A percentile compares a stretch with the other conserved stretches of the same genome.
Evolutionary conservation across 2,888 invertebrate genomes (phyloP).

Genomic region (Nebria salina): DNA sequence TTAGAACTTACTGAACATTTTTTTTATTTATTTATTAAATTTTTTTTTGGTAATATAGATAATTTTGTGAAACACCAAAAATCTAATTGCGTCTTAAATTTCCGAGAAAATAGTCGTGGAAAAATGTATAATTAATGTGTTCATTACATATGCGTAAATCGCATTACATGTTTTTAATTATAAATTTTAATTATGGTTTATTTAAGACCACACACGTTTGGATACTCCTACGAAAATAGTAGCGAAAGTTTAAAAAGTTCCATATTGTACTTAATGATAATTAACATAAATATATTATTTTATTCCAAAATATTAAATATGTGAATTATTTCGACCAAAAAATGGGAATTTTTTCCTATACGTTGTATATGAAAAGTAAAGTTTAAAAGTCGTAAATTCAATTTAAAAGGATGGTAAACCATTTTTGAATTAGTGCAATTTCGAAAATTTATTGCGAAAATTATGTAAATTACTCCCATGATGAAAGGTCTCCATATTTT

Average conservation of each 20-base stretch:
- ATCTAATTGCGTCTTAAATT: no score
- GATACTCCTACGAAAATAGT: neutral
- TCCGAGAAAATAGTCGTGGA: no score
- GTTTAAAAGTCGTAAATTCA: no score
- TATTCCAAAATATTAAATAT: no score
- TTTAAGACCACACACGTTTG: neutral
- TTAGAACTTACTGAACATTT: neutral
- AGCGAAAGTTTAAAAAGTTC: neutral
- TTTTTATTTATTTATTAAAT: neutral
- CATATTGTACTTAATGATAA: neutral
- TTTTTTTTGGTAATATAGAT: no score
- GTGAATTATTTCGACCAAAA: no score
- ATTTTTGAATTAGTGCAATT: neutral
- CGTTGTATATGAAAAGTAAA: no score
- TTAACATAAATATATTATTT: no score
- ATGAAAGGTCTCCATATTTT: neutral
- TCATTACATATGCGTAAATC: neutral
- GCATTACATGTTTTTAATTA: neutral
- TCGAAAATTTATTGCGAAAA: neutral
- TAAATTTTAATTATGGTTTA: neutral
- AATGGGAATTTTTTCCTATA: no score
- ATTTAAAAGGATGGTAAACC: neutral
- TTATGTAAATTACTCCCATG: conserved; percentile 23
- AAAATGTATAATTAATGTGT: no score
- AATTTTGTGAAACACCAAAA: no score